These are phyloP conservation scores for Zosterops pallidus DNA, from an alignment of 2,113 vertebrate genomes.

Conservation along the genomic window DNA sequence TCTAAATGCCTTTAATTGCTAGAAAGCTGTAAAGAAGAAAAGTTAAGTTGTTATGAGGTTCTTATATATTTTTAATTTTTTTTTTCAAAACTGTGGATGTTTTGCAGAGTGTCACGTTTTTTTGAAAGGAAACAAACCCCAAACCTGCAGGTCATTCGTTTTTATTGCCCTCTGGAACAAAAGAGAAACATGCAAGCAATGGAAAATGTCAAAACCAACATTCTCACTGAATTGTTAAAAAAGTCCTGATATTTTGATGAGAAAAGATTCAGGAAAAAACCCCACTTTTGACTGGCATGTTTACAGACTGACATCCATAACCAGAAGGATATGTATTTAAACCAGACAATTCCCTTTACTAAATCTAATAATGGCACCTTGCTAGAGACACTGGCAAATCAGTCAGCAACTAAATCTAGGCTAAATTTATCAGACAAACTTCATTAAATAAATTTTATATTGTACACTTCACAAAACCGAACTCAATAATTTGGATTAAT, in stretches of 20 bases:
- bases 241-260: constrained; percentile 6
- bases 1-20: not conserved
- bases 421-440: not conserved
- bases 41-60: not conserved
- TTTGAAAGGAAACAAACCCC: constrained; percentile 8
- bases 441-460: not conserved
- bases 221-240: constrained; percentile 1
- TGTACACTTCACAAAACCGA: not conserved
- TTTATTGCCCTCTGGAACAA: constrained; percentile 47
- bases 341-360: not conserved
- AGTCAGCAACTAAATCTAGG: not conserved
- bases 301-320: not conserved
- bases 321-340: not conserved
- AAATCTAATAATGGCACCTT: not conserved
- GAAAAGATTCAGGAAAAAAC: not conserved
- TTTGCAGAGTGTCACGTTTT: not conserved
- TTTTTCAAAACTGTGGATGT: not conserved
- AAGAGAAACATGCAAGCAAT: constrained; percentile 18
- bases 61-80: not conserved
- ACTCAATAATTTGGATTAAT: not conserved
- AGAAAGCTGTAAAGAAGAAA: not conserved
- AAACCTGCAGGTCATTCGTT: constrained; percentile 27
- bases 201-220: constrained; percentile 29
- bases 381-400: not conserved
- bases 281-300: not conserved